Evolutionary conservation across 2,113 vertebrate genomes (phyloP).

Genomic region (Aythya baeri): DNA sequence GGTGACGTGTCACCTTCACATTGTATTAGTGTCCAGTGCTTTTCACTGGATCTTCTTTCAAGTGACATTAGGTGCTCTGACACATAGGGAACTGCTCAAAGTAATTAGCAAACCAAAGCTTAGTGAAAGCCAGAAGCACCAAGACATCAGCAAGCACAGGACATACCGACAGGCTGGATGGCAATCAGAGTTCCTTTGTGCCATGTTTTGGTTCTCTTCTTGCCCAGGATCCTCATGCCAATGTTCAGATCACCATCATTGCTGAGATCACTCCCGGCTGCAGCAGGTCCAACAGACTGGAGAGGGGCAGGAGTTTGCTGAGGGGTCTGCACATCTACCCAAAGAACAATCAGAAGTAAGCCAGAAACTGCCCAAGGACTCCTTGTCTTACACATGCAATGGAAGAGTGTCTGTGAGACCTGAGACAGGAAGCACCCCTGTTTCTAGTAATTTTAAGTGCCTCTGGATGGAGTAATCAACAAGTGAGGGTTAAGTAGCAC

Average conservation of each 20-base stretch:
- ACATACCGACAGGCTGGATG: slow-evolving; percentile 85
- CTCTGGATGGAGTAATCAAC: accelerated
- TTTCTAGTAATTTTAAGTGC: background rate
- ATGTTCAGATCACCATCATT: slow-evolving; percentile 88
- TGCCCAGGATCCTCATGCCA: slow-evolving; percentile 93
- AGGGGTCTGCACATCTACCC: background rate
- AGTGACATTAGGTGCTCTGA: background rate
- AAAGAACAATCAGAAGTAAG: background rate
- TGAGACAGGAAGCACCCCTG: accelerated
- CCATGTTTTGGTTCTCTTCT: slow-evolving; percentile 98
- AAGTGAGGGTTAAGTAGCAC: background rate
- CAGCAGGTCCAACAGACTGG: slow-evolving; percentile 17
- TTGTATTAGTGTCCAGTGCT: background rate
- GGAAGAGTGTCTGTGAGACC: accelerated
- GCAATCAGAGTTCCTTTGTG: slow-evolving; percentile 91
- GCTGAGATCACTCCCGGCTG: slow-evolving; percentile 73
- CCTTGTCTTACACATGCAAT: accelerated
- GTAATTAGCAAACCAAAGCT: background rate
- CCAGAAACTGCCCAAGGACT: background rate
- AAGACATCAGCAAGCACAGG: accelerated
- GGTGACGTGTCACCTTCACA: background rate
- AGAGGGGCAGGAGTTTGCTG: background rate
- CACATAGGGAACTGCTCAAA: background rate
- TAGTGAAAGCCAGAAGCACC: accelerated
- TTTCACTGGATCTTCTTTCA: background rate